Evolutionary conservation across 2,888 invertebrate genomes (phyloP), one percentile per base, ranked within the genome.

Genomic region (Torymus texanus): DNA sequence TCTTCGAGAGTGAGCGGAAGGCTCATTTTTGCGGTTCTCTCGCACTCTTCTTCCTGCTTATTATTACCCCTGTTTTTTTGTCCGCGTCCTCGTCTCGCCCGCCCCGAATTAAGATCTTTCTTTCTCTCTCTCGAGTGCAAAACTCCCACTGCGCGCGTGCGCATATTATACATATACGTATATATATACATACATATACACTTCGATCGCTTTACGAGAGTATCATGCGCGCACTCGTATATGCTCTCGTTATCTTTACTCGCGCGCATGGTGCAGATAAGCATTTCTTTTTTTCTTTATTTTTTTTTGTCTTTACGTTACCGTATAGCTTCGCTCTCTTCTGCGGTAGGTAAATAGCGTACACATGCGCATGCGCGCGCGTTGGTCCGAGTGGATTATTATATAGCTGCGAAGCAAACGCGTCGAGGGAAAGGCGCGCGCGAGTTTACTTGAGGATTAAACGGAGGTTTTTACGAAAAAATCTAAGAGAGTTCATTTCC

Each of bases 181-280:
- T 21, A 21, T 21, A 21, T 21, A 21, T 2, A 56, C 68, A 2
- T 63, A n/a, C 59, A 41, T 53, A 51, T 41, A 41, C 41, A 8
- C 41, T 58, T 77, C 76, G 76, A 76, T 76, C 21, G 53, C 70
- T 70, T 70, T 76, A 76, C 70, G 56, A 76, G 51, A 16, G 11
- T 55, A 53, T 16, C 14, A 0, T 29, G 12, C 21, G 12, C 5
- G 41, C 41, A 8, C 41, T 0, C 41, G 41, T 41, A 41, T 41
- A 41, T 41, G 59, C 53, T 50, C 51, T 16, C 61, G 75, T 59
- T 72, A 71, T 77, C 66, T 59, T 71, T 77, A 58, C 5, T 53
- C 41, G 41, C 41, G 8, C 41, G 41, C 29, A 5, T 29, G 29
- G 41, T 4, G 41, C 41, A 41, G 41, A 41, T 41, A 41, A 41